Percentiles rank a stretch among this genome's conserved stretches.
Conservation (phyloP, 2,797 vertebrate species). For the Coendou prehensilis region DNA sequence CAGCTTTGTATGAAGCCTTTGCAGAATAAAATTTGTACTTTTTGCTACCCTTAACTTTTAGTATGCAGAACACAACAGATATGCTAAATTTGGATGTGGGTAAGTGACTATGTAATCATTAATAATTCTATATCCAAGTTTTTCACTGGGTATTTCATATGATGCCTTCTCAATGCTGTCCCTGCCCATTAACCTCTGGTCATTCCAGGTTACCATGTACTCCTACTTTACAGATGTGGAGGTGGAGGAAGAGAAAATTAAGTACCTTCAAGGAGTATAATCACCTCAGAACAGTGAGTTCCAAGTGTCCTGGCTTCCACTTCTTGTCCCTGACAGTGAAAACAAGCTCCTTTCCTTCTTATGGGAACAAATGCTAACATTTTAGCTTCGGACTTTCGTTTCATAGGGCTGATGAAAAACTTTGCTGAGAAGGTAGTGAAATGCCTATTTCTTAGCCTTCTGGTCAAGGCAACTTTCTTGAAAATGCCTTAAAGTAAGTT, state of each 20-base stretch:
- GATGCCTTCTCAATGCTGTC: background rate
- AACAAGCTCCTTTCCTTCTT: constrained; percentile 14
- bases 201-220: background rate
- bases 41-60: constrained; percentile 48
- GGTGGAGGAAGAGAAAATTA: background rate
- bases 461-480: constrained; percentile 59
- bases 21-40: constrained; percentile 50
- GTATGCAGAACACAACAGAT: background rate
- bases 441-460: constrained; percentile 38
- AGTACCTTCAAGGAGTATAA: background rate
- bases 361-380: constrained; percentile 37
- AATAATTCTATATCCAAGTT: constrained; percentile 2
- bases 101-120: background rate
- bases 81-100: constrained; percentile 14
- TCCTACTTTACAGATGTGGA: constrained; percentile 42
- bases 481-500: constrained; percentile 49
- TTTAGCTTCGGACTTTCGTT: constrained; percentile 53
- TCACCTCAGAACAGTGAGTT: background rate
- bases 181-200: background rate
- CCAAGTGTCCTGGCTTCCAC: background rate
- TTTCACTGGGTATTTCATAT: background rate
- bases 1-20: background rate
- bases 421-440: constrained; percentile 60
- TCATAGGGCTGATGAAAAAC: constrained; percentile 34
- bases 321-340: background rate